phyloP scores from a whole-genome alignment of 2,113 vertebrate genomes.

The Ranitomeya variabilis region DNA sequence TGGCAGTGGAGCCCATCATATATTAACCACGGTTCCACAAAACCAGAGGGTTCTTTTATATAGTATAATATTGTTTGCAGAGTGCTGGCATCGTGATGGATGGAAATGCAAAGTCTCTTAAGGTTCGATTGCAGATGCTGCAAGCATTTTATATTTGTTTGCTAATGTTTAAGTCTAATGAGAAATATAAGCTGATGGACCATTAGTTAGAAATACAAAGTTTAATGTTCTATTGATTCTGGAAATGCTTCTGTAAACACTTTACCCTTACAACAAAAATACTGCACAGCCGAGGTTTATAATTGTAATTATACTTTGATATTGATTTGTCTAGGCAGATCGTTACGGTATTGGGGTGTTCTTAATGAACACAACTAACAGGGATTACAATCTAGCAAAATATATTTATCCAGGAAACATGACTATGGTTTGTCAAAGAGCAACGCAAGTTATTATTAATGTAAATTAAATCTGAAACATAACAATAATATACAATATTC shows the following conservation, averaged over 20 bases:
- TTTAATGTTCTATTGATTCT: constrained; percentile 58
- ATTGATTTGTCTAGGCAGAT: constrained; percentile 23
- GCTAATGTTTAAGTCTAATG: constrained; percentile 25
- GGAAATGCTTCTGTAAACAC: constrained; percentile 45
- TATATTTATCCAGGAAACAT: not conserved
- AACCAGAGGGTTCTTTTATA: not conserved
- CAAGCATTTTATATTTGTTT: constrained; percentile 19
- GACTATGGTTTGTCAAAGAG: not conserved
- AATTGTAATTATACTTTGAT: constrained; percentile 48
- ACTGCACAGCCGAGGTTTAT: constrained; percentile 33
- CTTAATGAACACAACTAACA: constrained; percentile 42
- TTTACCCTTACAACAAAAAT: constrained; percentile 25
- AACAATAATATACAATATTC: not conserved
- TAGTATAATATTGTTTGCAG: not conserved
- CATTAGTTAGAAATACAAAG: constrained; percentile 51
- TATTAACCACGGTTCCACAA: not conserved
- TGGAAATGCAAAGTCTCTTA: constrained; percentile 5
- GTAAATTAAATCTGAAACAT: not conserved
- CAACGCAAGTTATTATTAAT: not conserved
- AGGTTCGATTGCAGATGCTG: not conserved
- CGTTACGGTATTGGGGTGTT: constrained; percentile 14
- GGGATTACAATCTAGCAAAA: not conserved
- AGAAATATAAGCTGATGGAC: constrained; percentile 49
- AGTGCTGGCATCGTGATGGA: not conserved
- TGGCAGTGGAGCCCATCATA: too few species aligned